Conservation (phyloP, 2,888 invertebrate species). For the Malthinus seriepunctatus region DNA sequence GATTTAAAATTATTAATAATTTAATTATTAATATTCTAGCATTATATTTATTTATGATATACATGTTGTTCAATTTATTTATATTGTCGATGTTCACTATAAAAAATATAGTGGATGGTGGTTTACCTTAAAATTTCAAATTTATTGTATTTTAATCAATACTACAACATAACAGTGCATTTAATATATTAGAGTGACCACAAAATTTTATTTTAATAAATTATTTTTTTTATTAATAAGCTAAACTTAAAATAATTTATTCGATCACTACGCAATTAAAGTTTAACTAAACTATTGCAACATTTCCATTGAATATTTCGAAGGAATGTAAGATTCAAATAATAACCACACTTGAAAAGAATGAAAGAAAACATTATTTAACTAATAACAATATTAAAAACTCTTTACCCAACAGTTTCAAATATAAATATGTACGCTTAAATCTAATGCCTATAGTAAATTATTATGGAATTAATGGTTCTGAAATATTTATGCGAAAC, state of each 20-base stretch:
- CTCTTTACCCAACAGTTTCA: slow-evolving; percentile 7
- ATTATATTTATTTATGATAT: slow-evolving; percentile 15
- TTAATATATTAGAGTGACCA: no score
- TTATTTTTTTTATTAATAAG: no score
- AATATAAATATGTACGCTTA: slow-evolving; percentile 3
- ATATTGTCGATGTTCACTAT: slow-evolving; percentile 37
- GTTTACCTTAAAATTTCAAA: no score
- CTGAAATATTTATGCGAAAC: slow-evolving; percentile 14
- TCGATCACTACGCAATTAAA: no score
- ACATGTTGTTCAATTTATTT: slow-evolving; percentile 13
- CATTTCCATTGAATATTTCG: slow-evolving; percentile 2
- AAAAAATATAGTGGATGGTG: slow-evolving; percentile 10
- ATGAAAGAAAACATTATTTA: slow-evolving; percentile 5
- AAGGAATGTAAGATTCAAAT: slow-evolving; percentile 13
- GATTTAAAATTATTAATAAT: slow-evolving; percentile 18
- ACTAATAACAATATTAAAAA: slow-evolving; percentile 16
- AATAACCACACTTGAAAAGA: no score
- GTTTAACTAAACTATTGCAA: not conserved
- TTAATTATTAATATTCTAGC: slow-evolving; percentile 9
- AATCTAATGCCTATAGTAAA: not conserved
- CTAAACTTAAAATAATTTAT: no score
- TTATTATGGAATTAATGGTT: not conserved
- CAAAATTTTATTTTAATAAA: no score
- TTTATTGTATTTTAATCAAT: no score
- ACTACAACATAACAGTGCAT: no score